These are phyloP conservation scores for Brenthis ino DNA, from an alignment of 2,888 invertebrate genomes.

Conservation along the genomic window DNA sequence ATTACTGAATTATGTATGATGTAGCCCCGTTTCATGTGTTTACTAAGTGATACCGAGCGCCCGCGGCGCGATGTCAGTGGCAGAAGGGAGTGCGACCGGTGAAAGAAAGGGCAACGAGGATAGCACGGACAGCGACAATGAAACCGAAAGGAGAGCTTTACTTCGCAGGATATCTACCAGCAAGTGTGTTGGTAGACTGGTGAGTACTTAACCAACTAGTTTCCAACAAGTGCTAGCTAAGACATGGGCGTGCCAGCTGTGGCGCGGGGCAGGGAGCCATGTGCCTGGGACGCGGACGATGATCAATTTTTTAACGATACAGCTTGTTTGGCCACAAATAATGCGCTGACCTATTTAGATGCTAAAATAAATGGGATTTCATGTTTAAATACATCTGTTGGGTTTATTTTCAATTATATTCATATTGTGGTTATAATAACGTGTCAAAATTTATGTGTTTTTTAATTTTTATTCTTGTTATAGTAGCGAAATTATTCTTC, in stretches of 20 bases:
- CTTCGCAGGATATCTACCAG: conserved; percentile 91
- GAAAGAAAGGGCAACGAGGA: conserved; percentile 68
- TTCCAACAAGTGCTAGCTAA: conserved; percentile 22
- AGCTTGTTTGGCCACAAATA: conserved; percentile 47
- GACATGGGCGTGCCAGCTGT: conserved; percentile 61
- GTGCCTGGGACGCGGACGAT: conserved; percentile 55
- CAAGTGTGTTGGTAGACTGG: conserved; percentile 90
- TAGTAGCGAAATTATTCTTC: no score
- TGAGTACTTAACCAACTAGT: conserved; percentile 57
- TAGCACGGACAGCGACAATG: conserved; percentile 90
- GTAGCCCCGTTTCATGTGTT: conserved; percentile 70
- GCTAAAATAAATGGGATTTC: conserved; percentile 13
- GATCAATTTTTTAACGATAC: conserved; percentile 56
- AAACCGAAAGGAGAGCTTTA: conserved; percentile 89
- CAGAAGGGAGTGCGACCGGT: conserved; percentile 55
- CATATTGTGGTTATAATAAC: neutral
- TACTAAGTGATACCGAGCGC: conserved; percentile 62
- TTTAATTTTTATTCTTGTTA: neutral
- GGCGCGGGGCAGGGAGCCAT: conserved; percentile 54
- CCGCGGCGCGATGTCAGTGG: conserved; percentile 74
- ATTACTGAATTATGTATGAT: conserved; percentile 73
- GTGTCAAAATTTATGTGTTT: conserved; percentile 5
- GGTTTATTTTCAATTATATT: conserved; percentile 14
- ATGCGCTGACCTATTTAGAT: conserved; percentile 19
- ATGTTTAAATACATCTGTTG: conserved; percentile 9